These are phyloP conservation scores for Telenomus remus DNA, from an alignment of 1,140 invertebrate genomes.

Conservation along the genomic window DNA sequence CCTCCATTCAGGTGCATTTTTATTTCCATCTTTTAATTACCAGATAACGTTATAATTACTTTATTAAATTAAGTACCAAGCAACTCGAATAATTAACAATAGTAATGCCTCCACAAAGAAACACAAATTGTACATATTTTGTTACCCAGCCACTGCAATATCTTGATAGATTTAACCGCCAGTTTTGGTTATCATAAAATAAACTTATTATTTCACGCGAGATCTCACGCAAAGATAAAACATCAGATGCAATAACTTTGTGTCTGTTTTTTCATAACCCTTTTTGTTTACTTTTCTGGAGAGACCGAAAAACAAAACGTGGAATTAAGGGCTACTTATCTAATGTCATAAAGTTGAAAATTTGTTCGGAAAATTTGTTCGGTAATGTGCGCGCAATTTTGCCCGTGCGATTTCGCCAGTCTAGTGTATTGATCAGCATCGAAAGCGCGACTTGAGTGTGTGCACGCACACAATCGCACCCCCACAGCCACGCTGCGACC, in stretches of 20 bases:
- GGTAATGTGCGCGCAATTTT: conserved; percentile 51
- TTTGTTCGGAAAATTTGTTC: conserved; percentile 53
- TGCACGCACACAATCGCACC: conserved; percentile 7
- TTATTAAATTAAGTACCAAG: conserved; percentile 15
- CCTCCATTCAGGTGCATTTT: conserved; percentile 27
- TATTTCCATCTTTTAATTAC: conserved; percentile 29
- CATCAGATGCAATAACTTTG: no score
- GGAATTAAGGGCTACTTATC: conserved; percentile 52
- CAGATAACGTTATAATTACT: conserved; percentile 25
- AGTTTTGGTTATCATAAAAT: background rate
- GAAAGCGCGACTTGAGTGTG: conserved; percentile 39
- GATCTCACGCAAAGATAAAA: no score
- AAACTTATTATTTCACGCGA: no score
- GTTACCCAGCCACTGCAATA: conserved; percentile 13
- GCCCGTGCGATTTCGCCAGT: conserved; percentile 48
- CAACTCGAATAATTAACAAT: conserved; percentile 15
- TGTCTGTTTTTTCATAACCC: background rate
- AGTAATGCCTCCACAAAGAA: conserved; percentile 1
- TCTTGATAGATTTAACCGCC: conserved; percentile 36
- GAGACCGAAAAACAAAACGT: conserved; percentile 46
- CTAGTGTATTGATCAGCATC: conserved; percentile 61
- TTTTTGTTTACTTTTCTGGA: conserved; percentile 29
- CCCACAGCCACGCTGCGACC: conserved; percentile 29
- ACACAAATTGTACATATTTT: conserved; percentile 7
- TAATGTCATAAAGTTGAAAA: conserved; percentile 52